phyloP scores from a whole-genome alignment of 1,140 invertebrate species.

The Tetranychus urticae region DNA sequence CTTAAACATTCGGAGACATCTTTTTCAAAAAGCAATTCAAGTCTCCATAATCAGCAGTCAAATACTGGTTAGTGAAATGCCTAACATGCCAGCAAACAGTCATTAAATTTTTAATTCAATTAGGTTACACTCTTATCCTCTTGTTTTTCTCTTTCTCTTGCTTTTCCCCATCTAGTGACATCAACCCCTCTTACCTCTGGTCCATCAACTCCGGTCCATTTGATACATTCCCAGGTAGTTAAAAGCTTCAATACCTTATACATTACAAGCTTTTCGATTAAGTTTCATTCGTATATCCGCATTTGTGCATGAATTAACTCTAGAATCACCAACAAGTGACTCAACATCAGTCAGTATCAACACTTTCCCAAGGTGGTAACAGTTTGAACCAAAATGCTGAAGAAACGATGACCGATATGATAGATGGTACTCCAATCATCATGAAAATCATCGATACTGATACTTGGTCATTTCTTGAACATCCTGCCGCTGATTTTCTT shows the following conservation, averaged over 20 bases:
- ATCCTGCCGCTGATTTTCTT: not conserved
- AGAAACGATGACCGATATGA: not conserved
- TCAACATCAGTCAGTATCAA: not conserved
- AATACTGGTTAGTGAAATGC: not conserved
- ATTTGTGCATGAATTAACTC: not conserved
- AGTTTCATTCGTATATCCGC: not conserved
- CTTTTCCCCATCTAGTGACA: not conserved
- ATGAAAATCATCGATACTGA: conserved; percentile 2
- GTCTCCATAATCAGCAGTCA: not conserved
- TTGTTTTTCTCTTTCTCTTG: not conserved
- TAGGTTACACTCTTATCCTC: not conserved
- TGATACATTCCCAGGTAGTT: not conserved
- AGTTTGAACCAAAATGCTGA: not conserved
- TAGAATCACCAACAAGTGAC: not conserved
- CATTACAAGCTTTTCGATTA: not conserved
- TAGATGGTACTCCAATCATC: not conserved
- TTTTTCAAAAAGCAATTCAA: not conserved
- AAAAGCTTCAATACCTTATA: not conserved
- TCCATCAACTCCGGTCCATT: not conserved
- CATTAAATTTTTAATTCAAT: not conserved
- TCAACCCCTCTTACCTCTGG: not conserved
- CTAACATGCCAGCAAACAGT: not conserved
- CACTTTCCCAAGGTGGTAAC: not conserved
- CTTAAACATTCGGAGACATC: not conserved
- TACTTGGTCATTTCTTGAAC: not conserved